Percentiles rank a stretch among this genome's conserved stretches.
phyloP scores from a whole-genome alignment of 2,113 vertebrate species.

The Sclerurus mexicanus region DNA sequence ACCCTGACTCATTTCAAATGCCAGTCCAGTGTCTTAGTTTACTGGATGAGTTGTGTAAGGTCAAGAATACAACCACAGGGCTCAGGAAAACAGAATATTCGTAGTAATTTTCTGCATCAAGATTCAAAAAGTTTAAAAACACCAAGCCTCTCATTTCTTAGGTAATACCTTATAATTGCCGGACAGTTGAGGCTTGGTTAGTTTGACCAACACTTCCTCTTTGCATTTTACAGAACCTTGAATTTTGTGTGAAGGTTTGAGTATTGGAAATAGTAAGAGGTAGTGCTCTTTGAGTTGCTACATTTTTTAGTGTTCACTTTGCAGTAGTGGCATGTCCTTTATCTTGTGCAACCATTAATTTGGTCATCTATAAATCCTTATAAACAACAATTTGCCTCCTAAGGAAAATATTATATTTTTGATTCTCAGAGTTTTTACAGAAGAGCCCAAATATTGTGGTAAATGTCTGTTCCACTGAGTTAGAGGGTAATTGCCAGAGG shows the following conservation, averaged over 20 bases:
- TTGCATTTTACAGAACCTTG: neutral
- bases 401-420: neutral
- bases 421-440: neutral
- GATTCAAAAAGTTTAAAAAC: neutral
- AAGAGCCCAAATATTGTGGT: neutral
- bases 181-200: neutral
- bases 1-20: conserved; percentile 3
- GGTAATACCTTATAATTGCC: neutral
- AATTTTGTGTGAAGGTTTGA: neutral
- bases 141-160: neutral
- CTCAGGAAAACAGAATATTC: neutral
- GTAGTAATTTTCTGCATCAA: neutral
- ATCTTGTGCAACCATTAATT: neutral
- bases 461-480: neutral
- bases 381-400: neutral
- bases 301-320: neutral
- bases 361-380: neutral
- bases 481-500: neutral
- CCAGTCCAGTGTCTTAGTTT: neutral
- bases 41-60: neutral
- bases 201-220: neutral
- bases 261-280: fast-evolving
- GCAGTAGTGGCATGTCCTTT: neutral
- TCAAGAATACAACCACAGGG: neutral
- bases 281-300: neutral